phyloP scores from a whole-genome alignment of 2,113 vertebrate species.

The Vicugna pacos region DNA sequence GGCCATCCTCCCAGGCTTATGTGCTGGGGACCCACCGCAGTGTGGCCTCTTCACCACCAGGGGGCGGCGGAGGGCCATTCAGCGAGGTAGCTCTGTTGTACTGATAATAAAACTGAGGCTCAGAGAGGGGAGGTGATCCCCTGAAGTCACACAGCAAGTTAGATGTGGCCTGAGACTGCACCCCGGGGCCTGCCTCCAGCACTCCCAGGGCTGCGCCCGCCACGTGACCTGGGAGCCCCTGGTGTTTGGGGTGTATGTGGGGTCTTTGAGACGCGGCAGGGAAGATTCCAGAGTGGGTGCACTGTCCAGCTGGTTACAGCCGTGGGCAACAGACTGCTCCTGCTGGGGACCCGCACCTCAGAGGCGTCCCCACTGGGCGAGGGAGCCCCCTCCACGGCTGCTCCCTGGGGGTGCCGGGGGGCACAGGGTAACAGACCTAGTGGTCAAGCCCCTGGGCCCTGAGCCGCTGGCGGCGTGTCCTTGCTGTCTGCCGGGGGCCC shows the following conservation, averaged over 20 bases:
- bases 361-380: background rate
- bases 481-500: background rate
- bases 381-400: background rate
- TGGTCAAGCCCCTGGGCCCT: accelerated
- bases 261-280: accelerated
- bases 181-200: no score
- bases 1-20: accelerated
- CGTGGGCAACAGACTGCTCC: accelerated
- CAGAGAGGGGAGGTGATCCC: accelerated
- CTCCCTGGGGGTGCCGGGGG: background rate
- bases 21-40: background rate
- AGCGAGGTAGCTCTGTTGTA: background rate
- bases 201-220: background rate
- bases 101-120: background rate
- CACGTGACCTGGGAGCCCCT: background rate
- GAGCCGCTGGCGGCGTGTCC: background rate
- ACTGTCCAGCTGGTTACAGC: background rate
- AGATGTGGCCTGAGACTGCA: background rate
- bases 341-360: background rate
- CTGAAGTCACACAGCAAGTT: background rate
- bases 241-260: accelerated
- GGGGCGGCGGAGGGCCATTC: constrained; percentile 49
- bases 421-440: background rate
- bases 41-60: constrained; percentile 21
- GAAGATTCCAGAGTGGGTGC: no score